These are phyloP conservation scores for Columba guinea DNA, from an alignment of 2,797 vertebrate genomes.

Conservation along the genomic window DNA sequence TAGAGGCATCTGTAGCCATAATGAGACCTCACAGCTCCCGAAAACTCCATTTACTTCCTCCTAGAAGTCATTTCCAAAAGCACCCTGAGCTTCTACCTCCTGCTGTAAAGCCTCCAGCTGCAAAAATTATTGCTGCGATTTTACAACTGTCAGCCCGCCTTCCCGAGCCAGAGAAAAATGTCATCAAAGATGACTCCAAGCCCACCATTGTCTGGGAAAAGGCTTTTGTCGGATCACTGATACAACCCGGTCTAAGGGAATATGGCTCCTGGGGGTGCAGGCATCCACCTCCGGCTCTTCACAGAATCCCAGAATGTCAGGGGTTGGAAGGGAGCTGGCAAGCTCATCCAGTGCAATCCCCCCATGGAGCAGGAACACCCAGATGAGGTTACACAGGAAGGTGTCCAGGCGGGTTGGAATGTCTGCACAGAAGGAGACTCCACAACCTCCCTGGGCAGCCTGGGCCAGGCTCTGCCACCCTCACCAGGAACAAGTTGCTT, in stretches of 20 bases:
- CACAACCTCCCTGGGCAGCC: too few relatives aligned
- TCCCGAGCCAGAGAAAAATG: neutral
- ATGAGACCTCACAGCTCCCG: neutral
- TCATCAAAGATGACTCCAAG: neutral
- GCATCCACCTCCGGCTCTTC: neutral
- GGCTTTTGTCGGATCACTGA: neutral
- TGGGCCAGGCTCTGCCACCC: too few relatives aligned
- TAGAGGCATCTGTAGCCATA: neutral
- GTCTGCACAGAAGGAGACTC: too few relatives aligned
- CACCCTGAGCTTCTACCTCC: accelerated
- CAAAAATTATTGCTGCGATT: neutral
- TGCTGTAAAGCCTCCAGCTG: neutral
- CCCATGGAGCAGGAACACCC: too few relatives aligned
- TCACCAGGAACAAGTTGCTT: too few relatives aligned
- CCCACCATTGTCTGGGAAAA: neutral
- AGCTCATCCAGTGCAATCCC: too few relatives aligned
- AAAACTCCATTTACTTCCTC: neutral
- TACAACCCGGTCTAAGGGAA: neutral
- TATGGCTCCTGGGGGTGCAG: neutral
- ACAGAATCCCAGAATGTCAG: too few relatives aligned
- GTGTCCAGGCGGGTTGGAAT: too few relatives aligned
- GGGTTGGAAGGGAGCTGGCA: too few relatives aligned
- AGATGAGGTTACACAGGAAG: too few relatives aligned
- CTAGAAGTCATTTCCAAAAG: neutral
- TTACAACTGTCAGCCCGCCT: neutral